These are phyloP conservation scores for Morus bassanus DNA, from an alignment of 2,797 vertebrate species.

Conservation along the genomic window DNA sequence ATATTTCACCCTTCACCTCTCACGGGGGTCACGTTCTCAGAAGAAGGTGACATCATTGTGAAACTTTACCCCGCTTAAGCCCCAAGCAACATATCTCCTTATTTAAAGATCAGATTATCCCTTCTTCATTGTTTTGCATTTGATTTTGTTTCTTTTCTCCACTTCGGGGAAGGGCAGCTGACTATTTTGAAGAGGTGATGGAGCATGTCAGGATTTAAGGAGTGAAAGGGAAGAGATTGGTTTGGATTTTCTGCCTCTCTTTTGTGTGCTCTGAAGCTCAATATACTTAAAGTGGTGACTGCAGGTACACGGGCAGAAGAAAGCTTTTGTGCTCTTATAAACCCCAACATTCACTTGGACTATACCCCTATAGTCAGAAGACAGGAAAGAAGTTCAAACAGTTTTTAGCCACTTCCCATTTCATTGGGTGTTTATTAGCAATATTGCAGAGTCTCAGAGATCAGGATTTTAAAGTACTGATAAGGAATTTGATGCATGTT, in stretches of 20 bases:
- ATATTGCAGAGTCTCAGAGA: constrained; percentile 25
- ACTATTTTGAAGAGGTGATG: constrained; percentile 87
- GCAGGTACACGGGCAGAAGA: constrained; percentile 76
- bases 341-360: constrained; percentile 55
- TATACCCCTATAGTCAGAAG: constrained; percentile 59
- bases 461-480: constrained; percentile 35
- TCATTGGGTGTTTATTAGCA: constrained; percentile 65
- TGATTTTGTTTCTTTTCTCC: constrained; percentile 83
- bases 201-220: constrained; percentile 87
- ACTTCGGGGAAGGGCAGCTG: constrained; percentile 79
- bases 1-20: constrained; percentile 67
- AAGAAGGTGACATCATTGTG: constrained; percentile 88
- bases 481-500: not conserved
- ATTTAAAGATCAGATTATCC: constrained; percentile 91
- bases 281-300: constrained; percentile 77
- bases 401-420: constrained; percentile 65
- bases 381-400: constrained; percentile 66
- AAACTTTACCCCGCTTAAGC: constrained; percentile 81
- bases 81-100: constrained; percentile 83
- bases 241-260: constrained; percentile 81
- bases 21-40: constrained; percentile 67
- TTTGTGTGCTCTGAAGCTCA: constrained; percentile 79
- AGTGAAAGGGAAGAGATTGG: constrained; percentile 82
- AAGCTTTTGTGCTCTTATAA: constrained; percentile 70
- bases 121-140: constrained; percentile 80